Conservation (phyloP, 2,888 invertebrate species). For the Pristionchus japonicus region DNA sequence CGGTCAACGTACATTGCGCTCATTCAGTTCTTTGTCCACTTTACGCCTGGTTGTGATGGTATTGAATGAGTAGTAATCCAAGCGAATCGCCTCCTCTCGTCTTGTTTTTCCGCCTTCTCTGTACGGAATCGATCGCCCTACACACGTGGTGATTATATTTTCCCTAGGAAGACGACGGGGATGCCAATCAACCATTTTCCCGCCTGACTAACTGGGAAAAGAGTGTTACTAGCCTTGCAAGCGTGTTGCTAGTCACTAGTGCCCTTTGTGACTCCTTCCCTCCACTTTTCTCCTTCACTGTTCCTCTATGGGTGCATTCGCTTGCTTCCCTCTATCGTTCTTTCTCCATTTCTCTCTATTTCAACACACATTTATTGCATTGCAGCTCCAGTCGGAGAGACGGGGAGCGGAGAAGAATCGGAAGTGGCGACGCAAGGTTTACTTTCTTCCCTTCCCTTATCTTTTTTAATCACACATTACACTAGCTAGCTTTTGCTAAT, state of each 20-base stretch:
- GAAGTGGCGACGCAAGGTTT: constrained; percentile 19
- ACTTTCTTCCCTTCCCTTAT: neutral
- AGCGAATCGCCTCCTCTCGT: neutral
- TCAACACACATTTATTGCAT: neutral
- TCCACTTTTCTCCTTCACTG: neutral
- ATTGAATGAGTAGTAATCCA: neutral
- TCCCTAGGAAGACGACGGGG: neutral
- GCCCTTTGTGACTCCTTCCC: neutral
- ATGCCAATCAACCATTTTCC: neutral
- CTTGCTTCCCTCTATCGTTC: neutral
- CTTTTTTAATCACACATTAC: neutral
- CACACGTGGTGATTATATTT: neutral
- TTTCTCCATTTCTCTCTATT: neutral
- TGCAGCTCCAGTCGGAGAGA: constrained; percentile 27
- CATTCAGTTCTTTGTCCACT: neutral
- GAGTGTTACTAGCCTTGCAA: neutral
- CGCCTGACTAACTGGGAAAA: neutral
- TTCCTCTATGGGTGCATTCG: constrained; percentile 15
- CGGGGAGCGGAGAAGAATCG: constrained; percentile 4
- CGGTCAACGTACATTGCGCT: neutral
- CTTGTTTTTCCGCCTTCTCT: neutral
- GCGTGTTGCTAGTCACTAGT: neutral
- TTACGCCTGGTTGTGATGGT: neutral
- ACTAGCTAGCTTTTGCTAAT: neutral
- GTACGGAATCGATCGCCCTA: constrained; percentile 2